A percentile compares a stretch with the other conserved stretches of the same genome.
These are phyloP conservation scores for Cataglyphis hispanica DNA, from an alignment of 1,140 invertebrate species.

Conservation along the genomic window DNA sequence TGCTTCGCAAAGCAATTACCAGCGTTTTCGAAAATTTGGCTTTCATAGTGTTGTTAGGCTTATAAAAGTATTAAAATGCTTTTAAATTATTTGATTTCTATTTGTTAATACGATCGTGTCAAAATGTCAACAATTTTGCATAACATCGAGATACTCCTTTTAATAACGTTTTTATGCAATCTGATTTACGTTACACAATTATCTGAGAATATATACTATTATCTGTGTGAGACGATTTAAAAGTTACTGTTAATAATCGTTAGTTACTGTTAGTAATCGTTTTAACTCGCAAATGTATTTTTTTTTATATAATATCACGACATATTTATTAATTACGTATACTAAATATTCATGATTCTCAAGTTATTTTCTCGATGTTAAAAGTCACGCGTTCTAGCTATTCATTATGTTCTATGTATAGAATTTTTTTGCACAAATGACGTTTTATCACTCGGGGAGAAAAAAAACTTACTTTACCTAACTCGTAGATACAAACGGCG, in stretches of 20 bases:
- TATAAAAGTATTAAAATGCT: no score
- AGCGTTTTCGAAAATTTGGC: no score
- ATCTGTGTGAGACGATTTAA: not conserved
- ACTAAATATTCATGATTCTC: not conserved
- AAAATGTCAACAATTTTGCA: not conserved
- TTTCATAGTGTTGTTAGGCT: no score
- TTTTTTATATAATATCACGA: not conserved
- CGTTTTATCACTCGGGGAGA: not conserved
- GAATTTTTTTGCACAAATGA: slow-evolving; percentile 4
- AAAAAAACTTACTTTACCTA: not conserved
- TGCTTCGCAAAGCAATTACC: no score
- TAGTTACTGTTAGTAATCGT: no score
- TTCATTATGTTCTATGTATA: not conserved
- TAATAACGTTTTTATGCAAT: not conserved
- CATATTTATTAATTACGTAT: no score
- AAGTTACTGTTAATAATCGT: not conserved
- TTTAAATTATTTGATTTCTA: not conserved
- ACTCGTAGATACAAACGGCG: not conserved
- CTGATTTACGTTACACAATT: not conserved
- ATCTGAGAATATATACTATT: not conserved
- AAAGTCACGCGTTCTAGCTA: not conserved
- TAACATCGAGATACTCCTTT: not conserved
- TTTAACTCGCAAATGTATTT: not conserved
- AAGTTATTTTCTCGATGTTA: not conserved
- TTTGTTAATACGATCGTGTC: not conserved